Conservation (phyloP, 2,888 invertebrate species). For the Heliconius aoede region DNA sequence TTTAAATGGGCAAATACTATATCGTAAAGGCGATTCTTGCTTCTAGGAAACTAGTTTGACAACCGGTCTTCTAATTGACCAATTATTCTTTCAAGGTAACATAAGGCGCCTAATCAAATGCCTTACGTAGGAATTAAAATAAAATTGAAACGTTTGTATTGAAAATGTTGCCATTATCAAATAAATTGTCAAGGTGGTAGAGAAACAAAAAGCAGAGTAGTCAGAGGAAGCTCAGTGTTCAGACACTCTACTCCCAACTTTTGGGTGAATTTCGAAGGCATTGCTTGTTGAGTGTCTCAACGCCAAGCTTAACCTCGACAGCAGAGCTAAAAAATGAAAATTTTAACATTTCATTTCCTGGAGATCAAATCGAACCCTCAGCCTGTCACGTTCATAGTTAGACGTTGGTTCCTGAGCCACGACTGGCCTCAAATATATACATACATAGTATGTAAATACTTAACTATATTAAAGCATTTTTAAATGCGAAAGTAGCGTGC, state of each 20-base stretch:
- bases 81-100: slow-evolving; percentile 43
- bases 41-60: slow-evolving; percentile 37
- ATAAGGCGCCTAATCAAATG: slow-evolving; percentile 38
- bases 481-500: neutral
- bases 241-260: no score
- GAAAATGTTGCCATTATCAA: neutral
- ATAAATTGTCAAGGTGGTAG: neutral
- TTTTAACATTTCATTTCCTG: no score
- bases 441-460: no score
- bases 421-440: neutral
- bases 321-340: no score
- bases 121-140: slow-evolving; percentile 9
- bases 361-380: no score
- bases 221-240: no score
- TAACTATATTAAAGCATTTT: neutral
- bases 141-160: slow-evolving; percentile 27
- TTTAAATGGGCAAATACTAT: slow-evolving; percentile 32
- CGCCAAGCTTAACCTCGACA: no score
- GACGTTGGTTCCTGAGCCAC: no score
- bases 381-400: no score
- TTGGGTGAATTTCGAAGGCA: no score
- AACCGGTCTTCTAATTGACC: slow-evolving; percentile 42
- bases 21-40: slow-evolving; percentile 31
- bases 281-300: no score
- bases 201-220: neutral